phyloP scores from a whole-genome alignment of 1,140 invertebrate species.

The Papilio helenus region DNA sequence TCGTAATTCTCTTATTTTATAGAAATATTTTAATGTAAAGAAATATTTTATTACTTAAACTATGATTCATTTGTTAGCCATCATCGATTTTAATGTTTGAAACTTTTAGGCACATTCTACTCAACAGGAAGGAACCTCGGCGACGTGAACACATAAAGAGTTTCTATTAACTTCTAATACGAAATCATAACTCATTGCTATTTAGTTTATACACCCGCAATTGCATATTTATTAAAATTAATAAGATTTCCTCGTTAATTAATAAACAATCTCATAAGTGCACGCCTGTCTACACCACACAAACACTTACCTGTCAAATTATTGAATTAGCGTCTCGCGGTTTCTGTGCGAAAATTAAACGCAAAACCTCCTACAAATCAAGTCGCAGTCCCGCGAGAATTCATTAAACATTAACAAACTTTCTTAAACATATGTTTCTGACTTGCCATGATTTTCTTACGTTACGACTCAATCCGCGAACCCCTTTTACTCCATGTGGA shows the following conservation, averaged over 20 bases:
- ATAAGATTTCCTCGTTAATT: constrained; percentile 16
- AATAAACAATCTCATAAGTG: constrained; percentile 40
- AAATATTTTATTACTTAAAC: too few species aligned
- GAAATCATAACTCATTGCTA: background rate
- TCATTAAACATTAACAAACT: constrained; percentile 81
- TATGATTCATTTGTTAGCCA: background rate
- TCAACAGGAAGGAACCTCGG: background rate
- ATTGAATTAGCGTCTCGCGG: constrained; percentile 73
- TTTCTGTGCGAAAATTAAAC: constrained; percentile 70
- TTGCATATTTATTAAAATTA: background rate
- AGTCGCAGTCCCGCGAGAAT: constrained; percentile 58
- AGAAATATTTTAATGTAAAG: too few species aligned
- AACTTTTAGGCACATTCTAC: background rate
- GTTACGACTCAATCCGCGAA: constrained; percentile 45
- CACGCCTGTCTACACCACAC: constrained; percentile 49
- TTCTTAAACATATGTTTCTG: constrained; percentile 78
- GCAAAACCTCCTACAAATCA: constrained; percentile 74
- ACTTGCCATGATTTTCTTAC: constrained; percentile 70
- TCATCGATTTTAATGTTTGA: background rate
- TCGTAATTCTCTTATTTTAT: too few species aligned
- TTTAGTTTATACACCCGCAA: background rate
- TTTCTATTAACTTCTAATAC: too few species aligned
- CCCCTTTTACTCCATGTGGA: constrained; percentile 48
- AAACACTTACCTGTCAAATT: constrained; percentile 60
- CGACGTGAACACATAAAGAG: background rate